phyloP scores from a whole-genome alignment of 1,140 invertebrate species.

The Pseudobourletiella spinata region DNA sequence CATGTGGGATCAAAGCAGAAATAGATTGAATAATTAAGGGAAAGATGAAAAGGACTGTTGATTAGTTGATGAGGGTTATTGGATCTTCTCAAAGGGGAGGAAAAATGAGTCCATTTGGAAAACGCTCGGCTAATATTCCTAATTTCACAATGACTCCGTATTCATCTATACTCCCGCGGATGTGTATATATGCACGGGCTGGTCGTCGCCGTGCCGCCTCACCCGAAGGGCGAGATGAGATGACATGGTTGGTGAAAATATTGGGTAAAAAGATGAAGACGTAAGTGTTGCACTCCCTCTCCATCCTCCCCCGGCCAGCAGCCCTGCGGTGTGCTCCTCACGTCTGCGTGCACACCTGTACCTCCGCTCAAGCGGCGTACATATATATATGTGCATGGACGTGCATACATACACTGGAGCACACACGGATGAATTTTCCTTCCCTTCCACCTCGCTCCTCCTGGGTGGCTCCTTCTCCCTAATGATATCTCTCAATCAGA shows the following conservation, averaged over 20 bases:
- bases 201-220: too few species aligned
- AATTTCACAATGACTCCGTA: neutral
- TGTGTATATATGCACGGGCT: too few species aligned
- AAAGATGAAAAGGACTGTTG: slow-evolving; percentile 24
- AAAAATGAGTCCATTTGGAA: slow-evolving; percentile 16
- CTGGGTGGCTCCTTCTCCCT: slow-evolving; percentile 15
- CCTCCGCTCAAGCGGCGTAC: too few species aligned
- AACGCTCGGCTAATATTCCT: slow-evolving; percentile 8
- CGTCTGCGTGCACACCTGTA: too few species aligned
- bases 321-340: too few species aligned
- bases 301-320: too few species aligned
- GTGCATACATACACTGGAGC: neutral
- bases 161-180: neutral
- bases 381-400: neutral
- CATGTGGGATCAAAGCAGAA: neutral
- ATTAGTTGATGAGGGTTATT: slow-evolving; percentile 23
- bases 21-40: slow-evolving; percentile 7
- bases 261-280: neutral
- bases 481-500: slow-evolving; percentile 21
- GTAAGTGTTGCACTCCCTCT: neutral
- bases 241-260: too few species aligned
- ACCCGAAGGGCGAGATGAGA: too few species aligned
- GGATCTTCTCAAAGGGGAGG: slow-evolving; percentile 8
- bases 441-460: neutral
- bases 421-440: slow-evolving; percentile 1